Conservation (phyloP, 2,113 vertebrate species). For the Pelodiscus sinensis region DNA sequence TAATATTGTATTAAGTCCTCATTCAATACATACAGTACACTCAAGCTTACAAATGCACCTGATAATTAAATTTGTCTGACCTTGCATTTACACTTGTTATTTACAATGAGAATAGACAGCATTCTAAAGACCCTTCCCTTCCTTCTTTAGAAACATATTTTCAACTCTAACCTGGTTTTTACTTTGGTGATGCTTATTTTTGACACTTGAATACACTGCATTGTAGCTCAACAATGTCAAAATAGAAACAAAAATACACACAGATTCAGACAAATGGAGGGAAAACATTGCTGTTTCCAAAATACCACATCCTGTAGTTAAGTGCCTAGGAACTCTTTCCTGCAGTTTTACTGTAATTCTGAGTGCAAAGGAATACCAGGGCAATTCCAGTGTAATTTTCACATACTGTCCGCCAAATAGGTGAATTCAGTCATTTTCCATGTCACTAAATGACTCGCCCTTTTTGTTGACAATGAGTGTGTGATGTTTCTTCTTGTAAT, state of each 20-base stretch:
- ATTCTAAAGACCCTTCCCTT: constrained; percentile 51
- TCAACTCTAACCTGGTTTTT: constrained; percentile 69
- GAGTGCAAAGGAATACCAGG: constrained; percentile 28
- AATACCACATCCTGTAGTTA: constrained; percentile 15
- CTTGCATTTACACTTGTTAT: constrained; percentile 72
- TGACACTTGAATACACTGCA: constrained; percentile 64
- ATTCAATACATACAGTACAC: constrained; percentile 65
- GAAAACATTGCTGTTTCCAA: constrained; percentile 49
- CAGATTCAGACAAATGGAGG: constrained; percentile 64
- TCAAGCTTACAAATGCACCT: constrained; percentile 64
- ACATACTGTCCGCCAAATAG: background rate
- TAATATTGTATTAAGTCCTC: constrained; percentile 62
- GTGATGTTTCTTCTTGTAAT: background rate
- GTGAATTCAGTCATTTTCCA: background rate
- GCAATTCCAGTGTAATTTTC: constrained; percentile 34
- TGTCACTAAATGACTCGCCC: background rate
- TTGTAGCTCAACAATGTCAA: constrained; percentile 12
- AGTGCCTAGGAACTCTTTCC: constrained; percentile 15
- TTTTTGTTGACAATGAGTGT: background rate
- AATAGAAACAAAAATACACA: constrained; percentile 46
- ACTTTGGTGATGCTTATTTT: constrained; percentile 38
- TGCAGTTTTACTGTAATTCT: constrained; percentile 51
- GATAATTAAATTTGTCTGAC: constrained; percentile 61
- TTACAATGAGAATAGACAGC: constrained; percentile 63
- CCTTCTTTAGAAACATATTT: constrained; percentile 67